These are phyloP conservation scores for Butorides virescens DNA, from an alignment of 2,113 vertebrate genomes.

Conservation along the genomic window DNA sequence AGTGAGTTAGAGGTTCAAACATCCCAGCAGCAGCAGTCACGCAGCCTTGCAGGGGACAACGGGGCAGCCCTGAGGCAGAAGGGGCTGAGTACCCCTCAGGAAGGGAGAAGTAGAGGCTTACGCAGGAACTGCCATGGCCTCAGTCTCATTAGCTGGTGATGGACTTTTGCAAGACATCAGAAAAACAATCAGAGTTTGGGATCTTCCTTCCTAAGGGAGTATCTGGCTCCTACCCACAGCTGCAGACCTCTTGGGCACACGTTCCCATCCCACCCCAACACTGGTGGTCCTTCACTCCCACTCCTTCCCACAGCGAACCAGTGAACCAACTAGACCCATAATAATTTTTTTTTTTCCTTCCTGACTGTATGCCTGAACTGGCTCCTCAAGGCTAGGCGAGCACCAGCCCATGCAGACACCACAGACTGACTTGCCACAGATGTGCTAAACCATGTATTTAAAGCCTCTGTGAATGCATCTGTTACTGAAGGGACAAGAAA, in stretches of 20 bases:
- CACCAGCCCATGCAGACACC: not conserved
- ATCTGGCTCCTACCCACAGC: not conserved
- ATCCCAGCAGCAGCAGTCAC: not conserved
- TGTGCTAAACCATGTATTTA: accelerated
- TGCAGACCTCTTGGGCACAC: not conserved
- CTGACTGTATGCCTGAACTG: not conserved
- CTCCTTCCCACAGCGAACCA: not conserved
- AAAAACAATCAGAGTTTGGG: not conserved
- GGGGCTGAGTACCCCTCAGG: not conserved
- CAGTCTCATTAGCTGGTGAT: not conserved
- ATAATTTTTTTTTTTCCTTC: not conserved
- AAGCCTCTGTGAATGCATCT: not conserved
- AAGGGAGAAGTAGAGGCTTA: not conserved
- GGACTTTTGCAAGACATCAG: not conserved
- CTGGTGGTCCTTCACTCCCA: not conserved
- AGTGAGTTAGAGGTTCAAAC: not conserved
- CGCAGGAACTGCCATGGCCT: accelerated
- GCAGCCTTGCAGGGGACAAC: not conserved
- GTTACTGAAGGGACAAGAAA: not conserved
- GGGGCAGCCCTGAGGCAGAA: not conserved
- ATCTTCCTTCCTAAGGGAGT: not conserved
- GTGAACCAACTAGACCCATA: not conserved
- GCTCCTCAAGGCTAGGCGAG: not conserved
- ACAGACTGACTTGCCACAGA: not conserved
- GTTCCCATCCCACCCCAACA: not conserved